These are phyloP conservation scores for Oedothorax gibbosus DNA, from an alignment of 1,140 invertebrate genomes.

Conservation along the genomic window DNA sequence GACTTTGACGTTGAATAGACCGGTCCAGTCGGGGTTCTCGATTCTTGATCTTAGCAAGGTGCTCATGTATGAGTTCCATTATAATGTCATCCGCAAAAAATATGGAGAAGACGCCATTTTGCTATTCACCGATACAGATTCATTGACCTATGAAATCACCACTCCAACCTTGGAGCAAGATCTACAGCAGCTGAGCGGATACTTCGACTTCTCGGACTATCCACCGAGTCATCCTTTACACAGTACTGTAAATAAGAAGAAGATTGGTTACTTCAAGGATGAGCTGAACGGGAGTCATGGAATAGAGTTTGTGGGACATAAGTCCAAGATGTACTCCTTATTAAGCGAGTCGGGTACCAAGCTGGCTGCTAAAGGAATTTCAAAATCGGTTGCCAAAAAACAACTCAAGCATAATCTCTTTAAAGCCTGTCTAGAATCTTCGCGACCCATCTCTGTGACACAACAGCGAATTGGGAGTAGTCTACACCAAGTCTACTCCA, in stretches of 20 bases:
- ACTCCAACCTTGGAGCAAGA: background rate
- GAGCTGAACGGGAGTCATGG: background rate
- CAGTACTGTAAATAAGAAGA: conserved; percentile 6
- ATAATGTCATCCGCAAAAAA: conserved; percentile 54
- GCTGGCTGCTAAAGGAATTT: conserved; percentile 28
- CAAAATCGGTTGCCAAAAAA: background rate
- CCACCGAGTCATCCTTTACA: conserved; percentile 15
- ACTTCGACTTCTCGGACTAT: conserved; percentile 42
- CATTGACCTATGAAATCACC: background rate
- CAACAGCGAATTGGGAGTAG: background rate
- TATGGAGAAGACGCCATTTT: background rate
- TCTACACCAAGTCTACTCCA: background rate
- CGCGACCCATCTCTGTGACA: too few relatives aligned
- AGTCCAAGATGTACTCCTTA: conserved; percentile 37
- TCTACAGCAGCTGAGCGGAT: background rate
- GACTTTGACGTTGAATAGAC: conserved; percentile 2
- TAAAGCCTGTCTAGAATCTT: conserved; percentile 23
- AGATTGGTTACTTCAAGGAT: conserved; percentile 42
- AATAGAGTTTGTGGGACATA: conserved; percentile 26
- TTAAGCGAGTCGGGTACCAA: background rate
- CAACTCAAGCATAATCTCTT: background rate
- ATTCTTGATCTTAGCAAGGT: conserved; percentile 37
- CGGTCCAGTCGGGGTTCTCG: background rate
- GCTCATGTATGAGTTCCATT: conserved; percentile 61
- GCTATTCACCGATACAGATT: conserved; percentile 29